These are phyloP conservation scores for Acanthiza pusilla DNA, from an alignment of 2,797 vertebrate genomes.

Conservation along the genomic window DNA sequence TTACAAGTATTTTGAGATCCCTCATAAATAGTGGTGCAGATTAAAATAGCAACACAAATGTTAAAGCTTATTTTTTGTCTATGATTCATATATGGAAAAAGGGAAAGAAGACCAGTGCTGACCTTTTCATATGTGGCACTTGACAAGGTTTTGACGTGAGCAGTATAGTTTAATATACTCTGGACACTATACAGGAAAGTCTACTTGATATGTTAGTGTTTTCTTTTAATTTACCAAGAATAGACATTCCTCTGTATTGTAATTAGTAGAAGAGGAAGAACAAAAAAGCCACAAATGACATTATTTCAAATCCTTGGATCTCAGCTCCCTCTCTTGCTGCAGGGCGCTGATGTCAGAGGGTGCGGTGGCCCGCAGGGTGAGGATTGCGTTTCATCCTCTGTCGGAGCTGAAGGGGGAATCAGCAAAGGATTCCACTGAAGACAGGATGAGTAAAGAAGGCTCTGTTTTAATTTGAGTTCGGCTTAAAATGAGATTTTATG, in stretches of 20 bases:
- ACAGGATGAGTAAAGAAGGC: not conserved
- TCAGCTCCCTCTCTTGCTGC: not conserved
- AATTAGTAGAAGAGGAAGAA: not conserved
- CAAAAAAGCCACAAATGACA: not conserved
- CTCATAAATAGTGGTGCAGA: not conserved
- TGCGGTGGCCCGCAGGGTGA: not conserved
- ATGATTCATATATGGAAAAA: not conserved
- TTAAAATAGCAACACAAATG: conserved; percentile 1
- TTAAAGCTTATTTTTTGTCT: not conserved
- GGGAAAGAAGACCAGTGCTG: not conserved
- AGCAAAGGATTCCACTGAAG: not conserved
- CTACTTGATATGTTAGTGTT: not conserved
- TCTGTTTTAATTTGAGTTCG: not conserved
- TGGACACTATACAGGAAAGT: not conserved
- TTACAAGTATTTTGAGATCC: conserved; percentile 3
- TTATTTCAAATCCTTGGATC: not conserved
- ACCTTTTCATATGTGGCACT: not conserved
- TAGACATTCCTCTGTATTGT: not conserved
- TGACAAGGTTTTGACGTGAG: not conserved
- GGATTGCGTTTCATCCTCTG: not conserved
- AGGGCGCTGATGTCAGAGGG: not conserved
- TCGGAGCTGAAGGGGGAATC: not conserved
- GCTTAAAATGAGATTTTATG: not conserved
- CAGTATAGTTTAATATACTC: not conserved
- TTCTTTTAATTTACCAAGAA: not conserved